Evolutionary conservation across 2,797 vertebrate genomes (phyloP).

Genomic region (Chaetophractus vellerosus): DNA sequence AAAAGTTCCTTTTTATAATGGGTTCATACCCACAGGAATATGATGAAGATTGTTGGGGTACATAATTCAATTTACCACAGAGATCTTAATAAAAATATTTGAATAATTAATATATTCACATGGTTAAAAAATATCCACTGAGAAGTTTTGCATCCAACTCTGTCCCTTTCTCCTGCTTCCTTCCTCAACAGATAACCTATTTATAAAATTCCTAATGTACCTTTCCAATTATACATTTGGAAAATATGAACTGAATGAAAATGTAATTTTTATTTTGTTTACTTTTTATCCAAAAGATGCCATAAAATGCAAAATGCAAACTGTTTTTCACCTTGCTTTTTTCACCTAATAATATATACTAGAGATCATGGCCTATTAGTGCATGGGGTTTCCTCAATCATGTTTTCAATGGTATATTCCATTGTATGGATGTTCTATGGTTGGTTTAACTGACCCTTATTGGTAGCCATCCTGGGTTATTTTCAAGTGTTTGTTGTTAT

Average conservation of each 20-base stretch:
- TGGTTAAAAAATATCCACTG: not conserved
- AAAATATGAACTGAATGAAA: not conserved
- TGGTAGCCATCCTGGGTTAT: not conserved
- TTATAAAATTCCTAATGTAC: not conserved
- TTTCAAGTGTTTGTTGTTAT: not conserved
- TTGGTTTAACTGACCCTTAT: not conserved
- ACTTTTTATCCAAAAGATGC: not conserved
- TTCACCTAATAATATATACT: not conserved
- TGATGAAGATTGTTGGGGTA: too few relatives aligned
- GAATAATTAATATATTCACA: slow-evolving; percentile 10
- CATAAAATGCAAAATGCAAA: not conserved
- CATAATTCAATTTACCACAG: too few relatives aligned
- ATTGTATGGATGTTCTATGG: not conserved
- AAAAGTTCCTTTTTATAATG: too few relatives aligned
- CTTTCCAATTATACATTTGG: not conserved
- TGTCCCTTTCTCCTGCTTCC: not conserved
- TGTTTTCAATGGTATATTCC: not conserved
- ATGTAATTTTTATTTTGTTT: not conserved
- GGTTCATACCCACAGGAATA: too few relatives aligned
- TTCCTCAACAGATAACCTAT: not conserved
- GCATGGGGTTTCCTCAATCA: not conserved
- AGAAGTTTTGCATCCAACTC: not conserved
- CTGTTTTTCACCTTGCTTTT: not conserved
- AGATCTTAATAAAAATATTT: slow-evolving; percentile 11
- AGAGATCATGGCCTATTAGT: not conserved